These are phyloP conservation scores for Martes martes DNA, from an alignment of 2,113 vertebrate genomes.

Conservation along the genomic window DNA sequence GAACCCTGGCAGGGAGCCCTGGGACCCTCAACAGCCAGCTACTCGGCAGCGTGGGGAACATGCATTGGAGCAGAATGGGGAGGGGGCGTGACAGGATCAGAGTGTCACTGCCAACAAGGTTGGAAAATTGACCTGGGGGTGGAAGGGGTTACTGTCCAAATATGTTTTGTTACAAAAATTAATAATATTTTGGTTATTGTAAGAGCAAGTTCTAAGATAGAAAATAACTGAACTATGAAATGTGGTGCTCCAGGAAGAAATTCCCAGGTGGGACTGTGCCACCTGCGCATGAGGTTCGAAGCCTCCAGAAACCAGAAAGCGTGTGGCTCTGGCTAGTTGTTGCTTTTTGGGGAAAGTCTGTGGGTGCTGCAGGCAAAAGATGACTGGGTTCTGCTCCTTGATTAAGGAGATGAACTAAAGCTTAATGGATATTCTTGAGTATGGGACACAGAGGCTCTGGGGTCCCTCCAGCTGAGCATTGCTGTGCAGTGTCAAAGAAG, in stretches of 20 bases:
- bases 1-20: neutral
- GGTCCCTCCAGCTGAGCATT: neutral
- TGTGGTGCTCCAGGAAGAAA: neutral
- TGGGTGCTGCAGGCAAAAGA: neutral
- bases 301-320: neutral
- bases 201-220: neutral
- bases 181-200: neutral
- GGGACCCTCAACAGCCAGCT: no score
- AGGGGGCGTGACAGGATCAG: neutral
- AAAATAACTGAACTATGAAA: neutral
- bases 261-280: neutral
- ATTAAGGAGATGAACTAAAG: neutral
- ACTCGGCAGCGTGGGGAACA: fast-evolving
- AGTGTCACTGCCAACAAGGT: neutral
- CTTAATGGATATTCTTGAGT: neutral
- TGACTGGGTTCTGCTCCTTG: neutral
- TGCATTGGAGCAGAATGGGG: neutral
- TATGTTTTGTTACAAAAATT: neutral
- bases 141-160: neutral
- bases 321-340: fast-evolving
- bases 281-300: fast-evolving
- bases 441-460: neutral
- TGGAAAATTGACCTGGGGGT: neutral
- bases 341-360: neutral
- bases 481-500: fast-evolving